These are phyloP conservation scores for Leptonema lineaticorne DNA, from an alignment of 1,140 invertebrate genomes.

Conservation along the genomic window DNA sequence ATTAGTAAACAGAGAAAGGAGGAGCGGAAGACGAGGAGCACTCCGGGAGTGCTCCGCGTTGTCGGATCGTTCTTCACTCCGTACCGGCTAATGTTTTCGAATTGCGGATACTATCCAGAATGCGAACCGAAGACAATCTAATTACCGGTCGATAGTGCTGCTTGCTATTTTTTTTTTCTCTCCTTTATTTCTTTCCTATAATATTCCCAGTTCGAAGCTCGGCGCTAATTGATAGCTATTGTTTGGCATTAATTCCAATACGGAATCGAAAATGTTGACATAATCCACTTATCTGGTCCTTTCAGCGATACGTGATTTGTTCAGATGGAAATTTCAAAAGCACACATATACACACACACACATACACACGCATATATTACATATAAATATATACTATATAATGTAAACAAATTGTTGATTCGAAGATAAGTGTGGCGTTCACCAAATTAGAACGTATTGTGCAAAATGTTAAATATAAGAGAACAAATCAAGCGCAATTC, in stretches of 20 bases:
- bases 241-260: conserved; percentile 18
- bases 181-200: no score
- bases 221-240: conserved; percentile 22
- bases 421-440: no score
- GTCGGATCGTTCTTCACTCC: no score
- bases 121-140: conserved; percentile 32
- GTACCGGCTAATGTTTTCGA: no score
- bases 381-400: no score
- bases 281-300: conserved; percentile 15
- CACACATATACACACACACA: not conserved
- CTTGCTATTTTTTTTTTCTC: no score
- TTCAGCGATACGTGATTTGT: no score
- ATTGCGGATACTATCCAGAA: no score
- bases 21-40: no score
- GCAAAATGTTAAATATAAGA: not conserved
- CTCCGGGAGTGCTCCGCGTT: no score
- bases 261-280: conserved; percentile 23
- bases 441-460: not conserved
- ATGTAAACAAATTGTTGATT: no score
- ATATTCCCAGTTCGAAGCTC: conserved; percentile 18
- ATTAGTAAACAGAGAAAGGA: conserved; percentile 28
- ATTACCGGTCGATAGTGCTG: conserved; percentile 33
- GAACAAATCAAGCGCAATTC: not conserved
- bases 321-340: not conserved
- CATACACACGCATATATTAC: not conserved